Evolutionary conservation across 2,797 vertebrate species (phyloP).

Genomic region (Sebastes diaconus): DNA sequence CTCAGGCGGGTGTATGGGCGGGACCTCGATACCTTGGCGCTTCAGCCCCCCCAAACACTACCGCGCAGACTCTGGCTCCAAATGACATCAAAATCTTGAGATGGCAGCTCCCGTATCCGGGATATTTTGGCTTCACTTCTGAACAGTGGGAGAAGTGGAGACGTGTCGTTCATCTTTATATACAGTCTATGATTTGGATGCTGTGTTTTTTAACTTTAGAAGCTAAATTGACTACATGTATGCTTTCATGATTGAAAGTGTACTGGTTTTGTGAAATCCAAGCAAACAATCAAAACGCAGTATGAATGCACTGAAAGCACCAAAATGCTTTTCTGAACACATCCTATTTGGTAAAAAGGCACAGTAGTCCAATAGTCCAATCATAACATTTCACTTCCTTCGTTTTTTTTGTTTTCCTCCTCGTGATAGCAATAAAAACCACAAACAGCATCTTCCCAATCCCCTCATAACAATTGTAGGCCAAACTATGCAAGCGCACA

Average conservation of each 20-base stretch:
- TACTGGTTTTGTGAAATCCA: conserved; percentile 56
- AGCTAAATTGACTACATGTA: conserved; percentile 43
- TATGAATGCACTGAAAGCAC: conserved; percentile 67
- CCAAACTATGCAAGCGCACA: conserved; percentile 61
- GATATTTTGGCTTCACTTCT: too few species aligned
- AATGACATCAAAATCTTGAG: too few species aligned
- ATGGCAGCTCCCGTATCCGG: rapidly evolving
- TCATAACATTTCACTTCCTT: conserved; percentile 56
- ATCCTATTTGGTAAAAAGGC: conserved; percentile 84
- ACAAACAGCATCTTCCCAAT: conserved; percentile 52
- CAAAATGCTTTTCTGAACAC: conserved; percentile 63
- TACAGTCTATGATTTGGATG: neutral
- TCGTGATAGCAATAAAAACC: conserved; percentile 50
- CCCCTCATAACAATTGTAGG: conserved; percentile 38
- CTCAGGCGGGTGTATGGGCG: too few species aligned
- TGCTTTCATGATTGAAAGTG: conserved; percentile 48
- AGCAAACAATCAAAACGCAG: conserved; percentile 74
- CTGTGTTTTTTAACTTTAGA: conserved; percentile 13
- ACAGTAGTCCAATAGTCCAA: conserved; percentile 78
- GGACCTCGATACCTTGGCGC: too few species aligned
- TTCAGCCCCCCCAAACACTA: too few species aligned
- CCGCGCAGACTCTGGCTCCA: too few species aligned
- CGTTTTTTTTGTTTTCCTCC: conserved; percentile 1
- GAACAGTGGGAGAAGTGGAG: too few species aligned
- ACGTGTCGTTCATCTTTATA: too few species aligned